A percentile compares a stretch with the other conserved stretches of the same genome.
Evolutionary conservation across 2,888 invertebrate species (phyloP).

Genomic region (Mystacides longicornis): DNA sequence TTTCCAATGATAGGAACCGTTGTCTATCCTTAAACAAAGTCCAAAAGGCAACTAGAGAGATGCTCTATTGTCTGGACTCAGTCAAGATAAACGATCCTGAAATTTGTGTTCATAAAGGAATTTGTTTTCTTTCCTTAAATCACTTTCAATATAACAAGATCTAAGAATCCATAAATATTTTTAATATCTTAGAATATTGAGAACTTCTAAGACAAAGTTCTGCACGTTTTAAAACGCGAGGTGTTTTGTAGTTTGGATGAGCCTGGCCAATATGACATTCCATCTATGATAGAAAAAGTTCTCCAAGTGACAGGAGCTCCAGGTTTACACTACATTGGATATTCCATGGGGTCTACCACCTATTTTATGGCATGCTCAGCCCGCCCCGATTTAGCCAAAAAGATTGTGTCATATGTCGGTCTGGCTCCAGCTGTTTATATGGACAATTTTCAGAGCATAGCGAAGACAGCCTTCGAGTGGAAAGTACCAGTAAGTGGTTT

Average conservation of each 20-base stretch:
- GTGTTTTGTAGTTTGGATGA: conserved; percentile 53
- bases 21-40: too few species aligned
- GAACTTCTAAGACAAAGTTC: too few species aligned
- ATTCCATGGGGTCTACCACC: conserved; percentile 52
- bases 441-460: conserved; percentile 32
- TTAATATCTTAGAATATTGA: too few species aligned
- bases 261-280: conserved; percentile 50
- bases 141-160: too few species aligned
- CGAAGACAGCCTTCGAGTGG: conserved; percentile 18
- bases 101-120: too few species aligned
- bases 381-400: conserved; percentile 49
- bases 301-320: conserved; percentile 38
- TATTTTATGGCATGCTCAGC: conserved; percentile 50
- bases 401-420: conserved; percentile 44
- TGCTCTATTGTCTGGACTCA: too few species aligned
- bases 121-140: too few species aligned
- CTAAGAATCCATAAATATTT: too few species aligned
- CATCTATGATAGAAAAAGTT: conserved; percentile 49
- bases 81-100: too few species aligned
- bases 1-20: too few species aligned
- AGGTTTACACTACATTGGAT: conserved; percentile 48
- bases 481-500: conserved; percentile 5
- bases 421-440: conserved; percentile 49
- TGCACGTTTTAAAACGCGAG: too few species aligned
- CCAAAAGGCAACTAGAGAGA: background rate